phyloP scores from a whole-genome alignment of 2,797 vertebrate species.

The Alca torda region DNA sequence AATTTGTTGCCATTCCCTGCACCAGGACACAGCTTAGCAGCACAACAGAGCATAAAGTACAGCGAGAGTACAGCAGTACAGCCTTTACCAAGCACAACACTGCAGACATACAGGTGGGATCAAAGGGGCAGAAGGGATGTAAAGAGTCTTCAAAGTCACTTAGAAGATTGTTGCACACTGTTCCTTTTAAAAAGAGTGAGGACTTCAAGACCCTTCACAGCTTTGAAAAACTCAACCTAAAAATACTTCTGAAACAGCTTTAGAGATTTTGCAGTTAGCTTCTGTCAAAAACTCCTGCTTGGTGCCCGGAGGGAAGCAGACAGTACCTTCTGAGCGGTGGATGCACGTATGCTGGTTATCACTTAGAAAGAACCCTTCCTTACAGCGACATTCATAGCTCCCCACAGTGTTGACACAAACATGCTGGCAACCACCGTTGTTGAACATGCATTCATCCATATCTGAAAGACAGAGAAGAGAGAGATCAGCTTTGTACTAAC shows the following conservation, averaged over 20 bases:
- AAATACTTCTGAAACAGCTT: neutral
- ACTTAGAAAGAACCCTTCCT: slow-evolving; percentile 95
- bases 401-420: slow-evolving; percentile 93
- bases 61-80: neutral
- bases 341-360: slow-evolving; percentile 99
- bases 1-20: neutral
- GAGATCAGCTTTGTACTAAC: neutral
- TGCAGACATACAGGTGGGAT: neutral
- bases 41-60: neutral
- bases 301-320: neutral
- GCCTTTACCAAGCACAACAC: neutral
- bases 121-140: neutral
- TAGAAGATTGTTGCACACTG: neutral
- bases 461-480: slow-evolving; percentile 77
- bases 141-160: slow-evolving; percentile 13
- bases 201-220: neutral
- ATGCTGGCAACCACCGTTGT: slow-evolving; percentile 97
- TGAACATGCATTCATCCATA: slow-evolving; percentile 92
- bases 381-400: slow-evolving; percentile 95
- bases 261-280: neutral
- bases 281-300: neutral
- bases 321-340: slow-evolving; percentile 92
- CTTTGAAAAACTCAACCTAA: neutral
- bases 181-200: neutral
- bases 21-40: neutral